Percentiles rank a stretch among this genome's conserved stretches.
phyloP scores from a whole-genome alignment of 2,797 vertebrate genomes.

The Squalus acanthias region DNA sequence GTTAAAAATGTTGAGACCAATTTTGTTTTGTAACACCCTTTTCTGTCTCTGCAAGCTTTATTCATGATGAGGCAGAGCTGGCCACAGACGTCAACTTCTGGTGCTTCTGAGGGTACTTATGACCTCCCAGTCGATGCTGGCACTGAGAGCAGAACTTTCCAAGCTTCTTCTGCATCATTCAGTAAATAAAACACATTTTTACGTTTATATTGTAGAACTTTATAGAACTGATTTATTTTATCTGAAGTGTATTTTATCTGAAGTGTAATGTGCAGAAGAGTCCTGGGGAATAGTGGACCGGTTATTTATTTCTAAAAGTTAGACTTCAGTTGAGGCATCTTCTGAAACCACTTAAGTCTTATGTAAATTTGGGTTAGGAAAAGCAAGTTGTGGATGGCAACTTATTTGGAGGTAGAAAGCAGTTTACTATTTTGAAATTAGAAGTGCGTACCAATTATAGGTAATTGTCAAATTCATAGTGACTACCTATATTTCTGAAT shows the following conservation, averaged over 20 bases:
- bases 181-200: constrained; percentile 64
- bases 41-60: constrained; percentile 66
- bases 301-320: not conserved
- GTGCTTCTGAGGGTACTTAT: constrained; percentile 77
- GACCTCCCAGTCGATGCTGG: constrained; percentile 79
- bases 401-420: not conserved
- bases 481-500: too few species aligned
- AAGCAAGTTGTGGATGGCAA: not conserved
- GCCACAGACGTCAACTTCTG: constrained; percentile 75
- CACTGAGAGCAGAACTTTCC: constrained; percentile 78
- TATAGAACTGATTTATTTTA: not conserved
- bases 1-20: not conserved
- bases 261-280: constrained; percentile 32
- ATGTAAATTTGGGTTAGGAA: not conserved
- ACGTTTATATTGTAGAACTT: constrained; percentile 41
- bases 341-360: not conserved
- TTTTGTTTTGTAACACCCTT: constrained; percentile 56
- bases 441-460: not conserved
- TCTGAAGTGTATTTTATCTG: not conserved
- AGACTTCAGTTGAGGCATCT: not conserved
- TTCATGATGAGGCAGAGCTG: constrained; percentile 86
- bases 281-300: not conserved
- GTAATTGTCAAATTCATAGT: not conserved
- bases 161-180: constrained; percentile 80
- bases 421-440: not conserved